Evolutionary conservation across 2,797 vertebrate species (phyloP), one percentile per base, ranked within the genome.

Genomic region (Botia almorhae): DNA sequence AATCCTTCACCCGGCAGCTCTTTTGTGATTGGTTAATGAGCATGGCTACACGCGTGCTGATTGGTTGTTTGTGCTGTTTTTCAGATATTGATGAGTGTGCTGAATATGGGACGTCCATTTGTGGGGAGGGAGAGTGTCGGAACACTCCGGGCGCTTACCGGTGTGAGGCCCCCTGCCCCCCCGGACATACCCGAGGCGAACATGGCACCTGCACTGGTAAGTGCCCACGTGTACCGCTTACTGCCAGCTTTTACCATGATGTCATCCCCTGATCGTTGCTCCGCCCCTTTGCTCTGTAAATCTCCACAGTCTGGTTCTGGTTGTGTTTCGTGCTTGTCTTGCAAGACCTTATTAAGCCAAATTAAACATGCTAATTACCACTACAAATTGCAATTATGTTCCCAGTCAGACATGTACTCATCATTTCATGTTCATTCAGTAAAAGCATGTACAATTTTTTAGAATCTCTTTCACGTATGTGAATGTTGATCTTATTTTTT

Each of bases 61-160:
- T 61, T 56, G 61, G 50, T 76, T 60, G 60, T 26, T 77, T 82
- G 23, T 76, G 46, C 53, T 83, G 68, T 83, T 21, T 74, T 11
- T 81, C 78, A 90, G 89, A 90, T 87, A 74, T 90, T 73, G 88
- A 90, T 82, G 89, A 89, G 78, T 89, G 89, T 78, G 76, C 76
- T 23, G 81, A 87, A 68, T 69, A 83, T 43, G 81, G 85, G 19
- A 69, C 1, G 11, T 76, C 80, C 63, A 81, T 87, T 76, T 89
- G 89, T 76, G 88, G 87, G 56, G 83, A 78, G 23, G 88, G 87
- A 85, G 70, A 61, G 33, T 90, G 88, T 81, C 85, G 81, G 73
- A 89, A 90, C 85, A 83, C 83, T 33, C 78, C 63, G 53, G 88
- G 87, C 58, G 89, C 87, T 39, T 89, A 87, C 80, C 84, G 48